Evolutionary conservation across 1,140 invertebrate species (phyloP), one percentile per base, ranked within the genome.

Genomic region (Drosophila sturtevanti): DNA sequence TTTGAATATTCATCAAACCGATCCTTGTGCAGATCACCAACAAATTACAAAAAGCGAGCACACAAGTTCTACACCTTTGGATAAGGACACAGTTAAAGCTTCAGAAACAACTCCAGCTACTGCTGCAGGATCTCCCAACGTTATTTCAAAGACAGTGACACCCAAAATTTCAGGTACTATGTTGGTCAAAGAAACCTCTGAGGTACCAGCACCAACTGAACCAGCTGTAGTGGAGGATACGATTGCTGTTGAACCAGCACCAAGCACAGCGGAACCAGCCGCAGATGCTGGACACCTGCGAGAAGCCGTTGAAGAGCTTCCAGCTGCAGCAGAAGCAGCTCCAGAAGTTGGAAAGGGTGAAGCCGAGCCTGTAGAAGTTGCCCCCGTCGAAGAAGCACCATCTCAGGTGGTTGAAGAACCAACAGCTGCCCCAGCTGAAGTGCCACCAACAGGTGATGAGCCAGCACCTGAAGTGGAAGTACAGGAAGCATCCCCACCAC

Each of bases 1-100:
- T 2, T 11, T 21, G 5, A 48, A n/a, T 21, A 16, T 9, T 3
- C 41, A 21, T 48, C 16, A 76, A 1, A 38, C 12, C 12, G 82
- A 87, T 65, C 82, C 81, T 0, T 85, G 81, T 38, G 61, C 78
- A 78, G 0, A 22, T 22, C 27, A 27, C 10, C 7, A 24, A 6
- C 38, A 27, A 1, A n/a, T 12, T 10, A 9, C 22, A 0, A 54
- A 22, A 14, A 27, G 18, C 34, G 48, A 21, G 0, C 24, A 59
- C 18, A n/a, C 31, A 31, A 34, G 55, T 18, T 38, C 59, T 1
- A 37, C 48, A 4, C 12, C 16, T 0, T 27, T 1, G 9, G 35
- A 37, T 9, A 48, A 41, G 0, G 56, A 7, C 4, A 31, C 41
- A 0, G 16, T 34, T 0, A 27, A 48, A 11, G 38, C 44, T 2